These are phyloP conservation scores for Ormyrus pomaceus DNA, from an alignment of 2,888 invertebrate genomes.

Conservation along the genomic window DNA sequence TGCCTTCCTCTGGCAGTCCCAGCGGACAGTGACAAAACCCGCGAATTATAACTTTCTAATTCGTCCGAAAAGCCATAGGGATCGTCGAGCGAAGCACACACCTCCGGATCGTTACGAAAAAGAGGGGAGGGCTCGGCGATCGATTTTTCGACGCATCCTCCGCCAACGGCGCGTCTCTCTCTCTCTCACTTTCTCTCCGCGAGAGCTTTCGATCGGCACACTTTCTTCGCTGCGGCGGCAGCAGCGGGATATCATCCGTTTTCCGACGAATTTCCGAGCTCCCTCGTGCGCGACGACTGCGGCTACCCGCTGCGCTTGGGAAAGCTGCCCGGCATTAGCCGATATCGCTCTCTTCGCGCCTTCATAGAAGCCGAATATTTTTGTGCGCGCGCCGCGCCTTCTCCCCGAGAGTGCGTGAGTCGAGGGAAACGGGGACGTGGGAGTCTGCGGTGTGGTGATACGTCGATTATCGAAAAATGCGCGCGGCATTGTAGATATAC, in stretches of 20 bases:
- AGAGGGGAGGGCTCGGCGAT: background rate
- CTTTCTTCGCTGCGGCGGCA: constrained; percentile 37
- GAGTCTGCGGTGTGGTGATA: no score
- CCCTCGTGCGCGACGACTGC: constrained; percentile 37
- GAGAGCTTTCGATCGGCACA: constrained; percentile 49
- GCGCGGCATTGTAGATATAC: no score
- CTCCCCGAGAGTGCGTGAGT: no score
- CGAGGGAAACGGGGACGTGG: no score
- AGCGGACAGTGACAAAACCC: no score
- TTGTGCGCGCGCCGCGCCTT: no score
- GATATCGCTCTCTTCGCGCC: no score
- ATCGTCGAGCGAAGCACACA: no score
- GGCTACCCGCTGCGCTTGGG: constrained; percentile 11
- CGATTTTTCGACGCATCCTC: constrained; percentile 18
- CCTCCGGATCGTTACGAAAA: background rate
- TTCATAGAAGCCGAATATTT: no score
- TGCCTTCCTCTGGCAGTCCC: no score
- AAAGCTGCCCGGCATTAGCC: constrained; percentile 17
- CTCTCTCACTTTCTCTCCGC: constrained; percentile 45
- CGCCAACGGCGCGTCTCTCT: background rate
- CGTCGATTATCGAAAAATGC: no score
- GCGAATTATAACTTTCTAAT: no score
- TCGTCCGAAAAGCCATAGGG: background rate
- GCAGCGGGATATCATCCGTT: constrained; percentile 38
- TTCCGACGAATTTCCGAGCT: constrained; percentile 48